Evolutionary conservation across 2,888 invertebrate genomes (phyloP).

Genomic region (Melipona bicolor): DNA sequence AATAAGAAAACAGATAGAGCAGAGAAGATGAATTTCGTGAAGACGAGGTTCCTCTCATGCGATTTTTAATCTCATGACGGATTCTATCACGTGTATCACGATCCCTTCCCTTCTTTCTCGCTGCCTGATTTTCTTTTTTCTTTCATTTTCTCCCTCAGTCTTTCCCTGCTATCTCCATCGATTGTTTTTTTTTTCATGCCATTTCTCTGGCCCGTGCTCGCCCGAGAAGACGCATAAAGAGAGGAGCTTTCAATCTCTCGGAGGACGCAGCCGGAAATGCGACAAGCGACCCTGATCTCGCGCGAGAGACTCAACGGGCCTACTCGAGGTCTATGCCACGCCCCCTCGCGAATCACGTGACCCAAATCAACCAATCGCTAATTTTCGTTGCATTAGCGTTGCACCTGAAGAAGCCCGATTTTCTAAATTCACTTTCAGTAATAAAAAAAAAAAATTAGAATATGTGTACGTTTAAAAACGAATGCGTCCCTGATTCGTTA

Average conservation of each 20-base stretch:
- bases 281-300: slow-evolving; percentile 27
- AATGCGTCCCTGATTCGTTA: too few species aligned
- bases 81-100: slow-evolving; percentile 7
- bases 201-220: background rate
- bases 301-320: background rate
- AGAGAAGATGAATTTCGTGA: background rate
- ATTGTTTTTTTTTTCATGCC: slow-evolving; percentile 25
- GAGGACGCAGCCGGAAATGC: slow-evolving; percentile 16
- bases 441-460: too few species aligned
- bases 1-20: background rate
- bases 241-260: slow-evolving; percentile 45
- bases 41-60: slow-evolving; percentile 6
- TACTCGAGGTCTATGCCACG: too few species aligned
- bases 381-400: too few species aligned
- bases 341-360: too few species aligned
- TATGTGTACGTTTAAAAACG: too few species aligned
- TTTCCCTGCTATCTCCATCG: slow-evolving; percentile 19
- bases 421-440: too few species aligned
- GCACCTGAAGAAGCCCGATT: too few species aligned
- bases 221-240: slow-evolving; percentile 20
- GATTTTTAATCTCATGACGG: slow-evolving; percentile 22
- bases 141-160: background rate
- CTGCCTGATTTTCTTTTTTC: background rate
- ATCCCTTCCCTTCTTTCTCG: slow-evolving; percentile 10
- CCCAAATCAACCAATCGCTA: too few species aligned